Base-by-base conservation (phyloP, 1,140 invertebrate species). In the Diorhabda carinulata region DNA sequence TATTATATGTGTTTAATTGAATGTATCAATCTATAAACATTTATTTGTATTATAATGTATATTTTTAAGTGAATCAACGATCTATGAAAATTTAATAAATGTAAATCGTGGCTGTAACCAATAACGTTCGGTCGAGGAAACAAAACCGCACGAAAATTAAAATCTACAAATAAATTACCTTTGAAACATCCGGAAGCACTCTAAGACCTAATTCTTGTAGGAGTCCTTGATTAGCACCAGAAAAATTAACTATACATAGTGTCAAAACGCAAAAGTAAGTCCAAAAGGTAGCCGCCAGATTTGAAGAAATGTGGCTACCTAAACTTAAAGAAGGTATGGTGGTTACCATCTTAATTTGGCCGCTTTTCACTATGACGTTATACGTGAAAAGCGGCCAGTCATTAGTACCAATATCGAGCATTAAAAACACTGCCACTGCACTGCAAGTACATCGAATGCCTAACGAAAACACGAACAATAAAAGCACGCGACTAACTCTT, bases 131-230 rank as follows among this genome's bases (percentile, higher is more conserved):
- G 25, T 25, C 25, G 25, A 25, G 25, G 25, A 25, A 25, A 25
- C 25, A 25, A 25, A 25, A 25, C 25, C 25, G 25, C 25, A 25
- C 25, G 25, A 25, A 25, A 25, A 25, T 25, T 25, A 25, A 25
- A 25, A 25, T 25, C 25, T 25, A 1, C 25, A 25, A 25, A 25
- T 52, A n/a, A 52, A 8, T 52, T 76, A 78, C 77, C 77, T 78
- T 78, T 43, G 70, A 61, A 64, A 72, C 69, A 70, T 78, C 77
- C 44, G 74, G 77, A 72, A 72, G 59, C 9, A 67, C 43, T 58
- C 72, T 70, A 63, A 78, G 64, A 8, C 75, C 77, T 45, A 78
- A 70, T 43, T 76, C 75, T 52, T 71, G 69, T n/a, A 76, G 64
- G 9, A 76, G 69, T 57, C 63, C 68, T 56, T 60, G 57, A 43